Conservation (phyloP, 2,113 vertebrate species). For the Phocoena sinus region DNA sequence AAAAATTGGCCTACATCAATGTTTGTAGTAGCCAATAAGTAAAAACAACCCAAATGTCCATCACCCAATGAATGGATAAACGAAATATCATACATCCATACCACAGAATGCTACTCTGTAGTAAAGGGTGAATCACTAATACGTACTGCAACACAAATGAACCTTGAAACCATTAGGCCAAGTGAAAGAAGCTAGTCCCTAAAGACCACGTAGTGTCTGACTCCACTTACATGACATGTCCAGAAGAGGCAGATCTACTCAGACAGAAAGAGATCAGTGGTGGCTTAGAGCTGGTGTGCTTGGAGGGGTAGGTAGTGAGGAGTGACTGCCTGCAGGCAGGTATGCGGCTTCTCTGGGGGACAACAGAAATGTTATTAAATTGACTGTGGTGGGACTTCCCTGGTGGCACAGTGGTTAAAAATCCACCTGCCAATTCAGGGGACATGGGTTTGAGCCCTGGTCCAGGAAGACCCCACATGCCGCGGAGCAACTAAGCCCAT, state of each 20-base stretch:
- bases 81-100: not conserved
- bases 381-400: no score
- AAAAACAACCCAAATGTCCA: not conserved
- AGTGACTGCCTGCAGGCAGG: not conserved
- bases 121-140: no score
- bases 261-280: not conserved
- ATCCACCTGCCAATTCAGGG: no score
- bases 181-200: not conserved
- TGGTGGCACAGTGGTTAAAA: no score
- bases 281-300: no score
- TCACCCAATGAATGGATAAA: not conserved
- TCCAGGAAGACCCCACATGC: no score
- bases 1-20: rapidly evolving
- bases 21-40: not conserved
- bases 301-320: no score
- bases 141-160: not conserved
- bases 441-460: no score
- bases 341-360: not conserved
- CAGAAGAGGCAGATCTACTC: not conserved
- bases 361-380: not conserved
- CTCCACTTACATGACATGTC: not conserved
- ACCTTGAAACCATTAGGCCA: not conserved
- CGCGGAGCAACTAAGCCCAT: no score
- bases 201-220: not conserved
- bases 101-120: no score